Base-by-base conservation (phyloP, 2,888 invertebrate species). In the Hydrotaea diabolus region DNA sequence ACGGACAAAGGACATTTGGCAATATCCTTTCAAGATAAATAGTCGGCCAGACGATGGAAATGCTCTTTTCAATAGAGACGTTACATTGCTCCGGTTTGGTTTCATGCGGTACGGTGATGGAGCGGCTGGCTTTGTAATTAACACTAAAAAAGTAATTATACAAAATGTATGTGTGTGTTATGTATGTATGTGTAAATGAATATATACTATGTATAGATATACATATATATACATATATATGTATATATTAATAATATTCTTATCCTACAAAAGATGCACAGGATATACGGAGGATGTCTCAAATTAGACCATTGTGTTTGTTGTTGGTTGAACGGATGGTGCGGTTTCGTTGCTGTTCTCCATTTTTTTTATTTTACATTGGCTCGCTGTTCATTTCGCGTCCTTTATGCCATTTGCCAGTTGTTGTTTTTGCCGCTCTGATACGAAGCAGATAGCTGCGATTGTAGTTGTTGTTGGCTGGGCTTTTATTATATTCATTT, bases 251-350 rank as follows among this genome's bases (percentile, higher is more conserved):
- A 49, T 71, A 26, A 71, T n/a, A 71, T 23, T 26, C 23, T 59
- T 26, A 26, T 13, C 59, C 59, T 21, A 57, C 9, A 21, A 31
- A 26, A 59, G 46, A 23, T 21, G 21, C 39, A 64, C 31, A 36
- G 64, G 36, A 36, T 17, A 36, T 64, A 62, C 23, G 39, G 53
- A 74, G 78, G 59, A 78, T 72, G 57, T 77, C 77, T 74, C 82
- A 82, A 74, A 78, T 78, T 82, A 72, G 36, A 64, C 53, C 62
- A 76, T 75, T 75, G 72, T 73, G 49, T 39, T 81, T n/a, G n/a
- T n/a, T n/a, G n/a, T n/a, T n/a, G n/a, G 43, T 5, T n/a, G 64
- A 75, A 36, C 59, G 53, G 43, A 55, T 31, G 31, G 23, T 59
- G 55, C 5, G 55, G 55, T 55, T 21, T 36, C n/a, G 19, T 11